These are phyloP conservation scores for Danio jaintianensis DNA, from an alignment of 2,797 vertebrate species.

Conservation along the genomic window DNA sequence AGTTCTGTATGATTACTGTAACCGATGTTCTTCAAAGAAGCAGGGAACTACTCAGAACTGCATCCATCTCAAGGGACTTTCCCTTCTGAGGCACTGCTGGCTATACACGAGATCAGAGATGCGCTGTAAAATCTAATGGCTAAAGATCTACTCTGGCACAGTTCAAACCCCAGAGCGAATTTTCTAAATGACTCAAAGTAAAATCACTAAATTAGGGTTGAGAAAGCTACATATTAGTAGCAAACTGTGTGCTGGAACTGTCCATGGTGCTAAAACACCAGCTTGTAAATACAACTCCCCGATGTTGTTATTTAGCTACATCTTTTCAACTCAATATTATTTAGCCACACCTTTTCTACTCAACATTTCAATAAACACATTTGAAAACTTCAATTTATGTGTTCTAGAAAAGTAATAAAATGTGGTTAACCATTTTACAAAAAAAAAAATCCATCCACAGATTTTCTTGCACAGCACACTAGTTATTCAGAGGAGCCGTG, in stretches of 20 bases:
- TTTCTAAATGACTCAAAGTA: neutral
- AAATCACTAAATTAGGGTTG: neutral
- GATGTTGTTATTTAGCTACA: neutral
- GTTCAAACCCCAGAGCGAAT: neutral
- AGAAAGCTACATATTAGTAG: neutral
- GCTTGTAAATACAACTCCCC: too few relatives aligned
- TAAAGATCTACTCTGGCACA: neutral
- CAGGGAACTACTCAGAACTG: neutral
- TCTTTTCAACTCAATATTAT: neutral
- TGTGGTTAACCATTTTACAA: neutral
- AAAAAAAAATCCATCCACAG: slow-evolving; percentile 15
- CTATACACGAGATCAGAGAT: neutral
- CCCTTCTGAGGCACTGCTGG: neutral
- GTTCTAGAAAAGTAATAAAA: neutral
- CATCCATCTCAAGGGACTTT: neutral
- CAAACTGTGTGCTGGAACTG: neutral
- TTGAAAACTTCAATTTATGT: neutral
- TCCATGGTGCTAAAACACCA: slow-evolving; percentile 42
- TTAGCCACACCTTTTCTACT: neutral
- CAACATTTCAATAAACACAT: neutral
- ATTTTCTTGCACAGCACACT: slow-evolving; percentile 12
- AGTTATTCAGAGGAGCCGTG: slow-evolving; percentile 3
- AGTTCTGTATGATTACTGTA: neutral
- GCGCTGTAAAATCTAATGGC: neutral
- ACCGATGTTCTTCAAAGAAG: neutral